Evolutionary conservation across 1,140 invertebrate species (phyloP).

Genomic region (Cotesia glomerata): DNA sequence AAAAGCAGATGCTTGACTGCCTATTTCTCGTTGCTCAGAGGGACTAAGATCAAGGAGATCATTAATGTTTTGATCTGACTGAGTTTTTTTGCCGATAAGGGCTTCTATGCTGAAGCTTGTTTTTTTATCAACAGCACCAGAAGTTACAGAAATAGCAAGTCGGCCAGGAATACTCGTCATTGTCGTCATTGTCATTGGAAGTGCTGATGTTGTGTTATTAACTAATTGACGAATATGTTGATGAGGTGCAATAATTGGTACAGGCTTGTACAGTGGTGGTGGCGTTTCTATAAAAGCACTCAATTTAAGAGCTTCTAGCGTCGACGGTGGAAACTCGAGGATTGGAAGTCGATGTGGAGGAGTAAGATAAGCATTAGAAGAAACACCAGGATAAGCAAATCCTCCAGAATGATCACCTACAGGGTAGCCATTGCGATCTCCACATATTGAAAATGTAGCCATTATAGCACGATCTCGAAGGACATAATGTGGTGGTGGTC

Average conservation of each 20-base stretch:
- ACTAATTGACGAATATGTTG: conserved; percentile 37
- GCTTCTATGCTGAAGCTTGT: conserved; percentile 65
- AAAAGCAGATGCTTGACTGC: conserved; percentile 62
- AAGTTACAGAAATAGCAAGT: conserved; percentile 7
- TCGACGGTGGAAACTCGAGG: conserved; percentile 62
- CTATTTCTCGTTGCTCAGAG: conserved; percentile 57
- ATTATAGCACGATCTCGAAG: conserved; percentile 62
- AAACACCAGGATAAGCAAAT: conserved; percentile 45
- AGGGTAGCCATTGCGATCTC: conserved; percentile 29
- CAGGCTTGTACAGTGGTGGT: conserved; percentile 61
- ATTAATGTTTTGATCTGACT: conserved; percentile 46
- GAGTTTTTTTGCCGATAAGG: conserved; percentile 61
- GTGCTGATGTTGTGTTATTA: background rate
- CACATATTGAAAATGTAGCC: conserved; percentile 60
- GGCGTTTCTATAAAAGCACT: conserved; percentile 55
- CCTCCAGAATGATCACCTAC: conserved; percentile 45
- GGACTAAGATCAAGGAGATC: conserved; percentile 58
- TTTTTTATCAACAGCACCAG: conserved; percentile 49
- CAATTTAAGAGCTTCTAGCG: conserved; percentile 61
- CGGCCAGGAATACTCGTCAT: conserved; percentile 7
- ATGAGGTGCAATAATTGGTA: conserved; percentile 56
- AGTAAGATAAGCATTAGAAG: conserved; percentile 57
- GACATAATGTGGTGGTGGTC: conserved; percentile 72
- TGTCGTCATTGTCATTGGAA: conserved; percentile 5
- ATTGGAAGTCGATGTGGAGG: conserved; percentile 59